phyloP scores from a whole-genome alignment of 2,797 vertebrate species.

The Phataginus tetradactyla region DNA sequence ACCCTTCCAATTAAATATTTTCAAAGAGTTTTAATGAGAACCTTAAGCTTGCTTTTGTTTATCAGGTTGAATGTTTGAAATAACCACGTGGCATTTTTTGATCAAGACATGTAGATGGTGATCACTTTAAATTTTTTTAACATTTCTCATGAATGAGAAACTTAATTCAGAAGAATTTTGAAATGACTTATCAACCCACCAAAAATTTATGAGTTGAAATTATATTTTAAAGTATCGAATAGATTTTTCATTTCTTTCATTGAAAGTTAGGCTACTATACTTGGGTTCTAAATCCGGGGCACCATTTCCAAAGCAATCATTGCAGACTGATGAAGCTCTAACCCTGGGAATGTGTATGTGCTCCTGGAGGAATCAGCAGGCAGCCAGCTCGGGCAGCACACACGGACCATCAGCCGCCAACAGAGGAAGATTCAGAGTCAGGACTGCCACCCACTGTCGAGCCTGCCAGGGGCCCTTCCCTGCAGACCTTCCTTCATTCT shows the following conservation, averaged over 20 bases:
- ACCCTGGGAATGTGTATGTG: neutral
- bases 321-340: neutral
- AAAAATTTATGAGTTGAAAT: neutral
- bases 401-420: neutral
- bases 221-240: neutral
- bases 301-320: neutral
- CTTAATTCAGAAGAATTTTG: conserved; percentile 1
- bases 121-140: neutral
- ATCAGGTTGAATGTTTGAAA: neutral
- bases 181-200: neutral
- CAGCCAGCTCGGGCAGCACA: neutral
- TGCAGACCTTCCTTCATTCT: no score
- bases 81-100: neutral
- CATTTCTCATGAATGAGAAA: neutral
- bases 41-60: neutral
- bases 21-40: neutral
- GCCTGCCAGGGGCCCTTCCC: neutral
- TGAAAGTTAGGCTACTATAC: neutral
- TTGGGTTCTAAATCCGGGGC: neutral
- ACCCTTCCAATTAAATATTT: neutral
- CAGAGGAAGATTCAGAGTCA: neutral
- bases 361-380: neutral
- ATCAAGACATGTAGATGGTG: neutral
- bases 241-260: neutral
- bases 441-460: no score